These are phyloP conservation scores for Parambassis ranga DNA, from an alignment of 2,797 vertebrate genomes.

Conservation along the genomic window DNA sequence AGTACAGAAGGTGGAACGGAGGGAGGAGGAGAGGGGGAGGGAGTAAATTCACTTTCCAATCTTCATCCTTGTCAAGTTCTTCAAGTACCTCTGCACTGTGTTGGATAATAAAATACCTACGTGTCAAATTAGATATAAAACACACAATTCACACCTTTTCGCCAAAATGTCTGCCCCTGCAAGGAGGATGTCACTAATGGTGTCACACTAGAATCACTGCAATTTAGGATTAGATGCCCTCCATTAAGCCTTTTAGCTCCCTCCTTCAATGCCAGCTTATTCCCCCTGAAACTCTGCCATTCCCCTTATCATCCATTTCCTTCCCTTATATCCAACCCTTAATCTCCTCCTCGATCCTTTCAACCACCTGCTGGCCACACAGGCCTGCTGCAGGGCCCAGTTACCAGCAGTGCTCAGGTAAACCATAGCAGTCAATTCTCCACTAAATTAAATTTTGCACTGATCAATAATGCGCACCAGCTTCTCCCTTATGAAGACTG, in stretches of 20 bases:
- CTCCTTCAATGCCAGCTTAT: constrained; percentile 53
- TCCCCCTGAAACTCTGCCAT: constrained; percentile 67
- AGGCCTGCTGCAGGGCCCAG: constrained; percentile 66
- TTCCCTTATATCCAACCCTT: constrained; percentile 72
- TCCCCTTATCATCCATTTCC: constrained; percentile 73
- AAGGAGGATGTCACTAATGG: constrained; percentile 65
- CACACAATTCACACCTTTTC: constrained; percentile 10
- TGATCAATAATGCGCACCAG: constrained; percentile 75
- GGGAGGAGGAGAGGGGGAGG: constrained; percentile 6
- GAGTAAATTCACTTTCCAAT: constrained; percentile 60
- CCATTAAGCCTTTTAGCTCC: constrained; percentile 75
- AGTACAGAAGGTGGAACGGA: constrained; percentile 20
- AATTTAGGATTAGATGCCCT: constrained; percentile 78
- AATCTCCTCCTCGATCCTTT: constrained; percentile 71
- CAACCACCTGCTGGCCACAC: constrained; percentile 72
- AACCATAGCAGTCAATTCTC: constrained; percentile 77
- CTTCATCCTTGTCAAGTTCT: constrained; percentile 61
- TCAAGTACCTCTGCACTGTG: constrained; percentile 38
- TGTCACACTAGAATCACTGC: constrained; percentile 69
- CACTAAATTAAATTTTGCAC: constrained; percentile 79
- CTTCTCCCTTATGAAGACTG: constrained; percentile 58
- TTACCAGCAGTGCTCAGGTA: constrained; percentile 66
- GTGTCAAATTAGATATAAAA: constrained; percentile 38
- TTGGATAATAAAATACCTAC: constrained; percentile 47
- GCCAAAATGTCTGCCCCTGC: constrained; percentile 42